These are phyloP conservation scores for Caenorhabditis latens DNA, from an alignment of 1,140 invertebrate genomes.

Conservation along the genomic window DNA sequence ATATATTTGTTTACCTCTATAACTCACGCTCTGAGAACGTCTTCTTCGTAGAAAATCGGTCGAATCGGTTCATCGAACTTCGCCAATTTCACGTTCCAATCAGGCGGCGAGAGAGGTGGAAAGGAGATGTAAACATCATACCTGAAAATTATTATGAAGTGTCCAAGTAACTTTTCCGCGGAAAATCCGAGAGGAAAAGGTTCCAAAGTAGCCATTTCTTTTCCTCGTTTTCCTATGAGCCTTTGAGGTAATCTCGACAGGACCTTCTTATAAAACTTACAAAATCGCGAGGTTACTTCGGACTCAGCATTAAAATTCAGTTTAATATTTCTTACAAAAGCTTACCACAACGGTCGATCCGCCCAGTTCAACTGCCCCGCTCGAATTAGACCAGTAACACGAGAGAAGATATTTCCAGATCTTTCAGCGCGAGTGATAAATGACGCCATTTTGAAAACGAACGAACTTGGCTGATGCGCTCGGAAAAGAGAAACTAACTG, in stretches of 20 bases:
- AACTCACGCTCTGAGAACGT: constrained; percentile 86
- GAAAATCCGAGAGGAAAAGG: no score
- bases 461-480: neutral
- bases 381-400: constrained; percentile 83
- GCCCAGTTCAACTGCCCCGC: constrained; percentile 84
- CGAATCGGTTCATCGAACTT: constrained; percentile 80
- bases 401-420: constrained; percentile 66
- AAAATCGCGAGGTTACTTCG: no score
- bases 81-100: constrained; percentile 82
- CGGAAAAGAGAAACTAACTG: neutral
- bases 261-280: no score
- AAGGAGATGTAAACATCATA: constrained; percentile 88
- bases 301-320: no score
- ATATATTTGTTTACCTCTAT: neutral
- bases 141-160: neutral
- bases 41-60: constrained; percentile 88
- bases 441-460: constrained; percentile 56
- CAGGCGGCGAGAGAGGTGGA: constrained; percentile 86
- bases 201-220: neutral
- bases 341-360: constrained; percentile 87
- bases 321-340: no score
- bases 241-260: no score
- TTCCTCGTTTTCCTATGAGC: neutral
- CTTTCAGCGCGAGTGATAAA: constrained; percentile 66
- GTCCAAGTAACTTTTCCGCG: no score